These are phyloP conservation scores for Clarias magur DNA, from an alignment of 2,113 vertebrate species.

Conservation along the genomic window DNA sequence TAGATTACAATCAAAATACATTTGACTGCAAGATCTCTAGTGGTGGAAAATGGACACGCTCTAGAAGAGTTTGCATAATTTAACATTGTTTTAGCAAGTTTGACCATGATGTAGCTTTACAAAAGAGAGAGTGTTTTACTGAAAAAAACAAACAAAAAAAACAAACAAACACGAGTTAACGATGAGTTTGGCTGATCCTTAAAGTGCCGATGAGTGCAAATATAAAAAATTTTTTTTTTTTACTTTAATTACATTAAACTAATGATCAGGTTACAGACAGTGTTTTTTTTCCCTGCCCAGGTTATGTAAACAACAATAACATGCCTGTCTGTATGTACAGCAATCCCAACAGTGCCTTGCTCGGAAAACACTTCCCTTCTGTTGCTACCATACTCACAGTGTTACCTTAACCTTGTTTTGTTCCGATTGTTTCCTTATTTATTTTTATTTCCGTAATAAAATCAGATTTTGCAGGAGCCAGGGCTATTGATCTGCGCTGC, in stretches of 20 bases:
- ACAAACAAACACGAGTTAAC: not conserved
- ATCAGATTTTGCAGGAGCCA: conserved; percentile 52
- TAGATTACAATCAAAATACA: conserved; percentile 36
- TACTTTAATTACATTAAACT: not conserved
- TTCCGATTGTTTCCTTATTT: conserved; percentile 57
- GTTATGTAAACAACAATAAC: not conserved
- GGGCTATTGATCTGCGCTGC: conserved; percentile 49
- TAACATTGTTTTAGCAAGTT: not conserved
- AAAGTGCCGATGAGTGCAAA: not conserved
- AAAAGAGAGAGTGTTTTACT: conserved; percentile 8
- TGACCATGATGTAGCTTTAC: not conserved
- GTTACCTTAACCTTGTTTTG: conserved; percentile 42
- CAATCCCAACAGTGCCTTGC: not conserved
- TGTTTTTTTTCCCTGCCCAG: not conserved
- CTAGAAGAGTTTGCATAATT: not conserved
- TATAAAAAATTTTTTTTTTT: too few species aligned
- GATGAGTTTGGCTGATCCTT: not conserved
- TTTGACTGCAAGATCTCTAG: conserved; percentile 4
- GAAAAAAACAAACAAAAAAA: not conserved
- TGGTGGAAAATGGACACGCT: not conserved
- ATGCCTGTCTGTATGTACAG: not conserved
- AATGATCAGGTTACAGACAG: not conserved
- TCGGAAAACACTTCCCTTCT: not conserved
- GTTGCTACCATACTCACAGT: not conserved
- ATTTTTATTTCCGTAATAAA: conserved; percentile 59